These are phyloP conservation scores for Hemicentrotus pulcherrimus DNA, from an alignment of 35 echinoderm and acorn worm genomes.

Conservation along the genomic window DNA sequence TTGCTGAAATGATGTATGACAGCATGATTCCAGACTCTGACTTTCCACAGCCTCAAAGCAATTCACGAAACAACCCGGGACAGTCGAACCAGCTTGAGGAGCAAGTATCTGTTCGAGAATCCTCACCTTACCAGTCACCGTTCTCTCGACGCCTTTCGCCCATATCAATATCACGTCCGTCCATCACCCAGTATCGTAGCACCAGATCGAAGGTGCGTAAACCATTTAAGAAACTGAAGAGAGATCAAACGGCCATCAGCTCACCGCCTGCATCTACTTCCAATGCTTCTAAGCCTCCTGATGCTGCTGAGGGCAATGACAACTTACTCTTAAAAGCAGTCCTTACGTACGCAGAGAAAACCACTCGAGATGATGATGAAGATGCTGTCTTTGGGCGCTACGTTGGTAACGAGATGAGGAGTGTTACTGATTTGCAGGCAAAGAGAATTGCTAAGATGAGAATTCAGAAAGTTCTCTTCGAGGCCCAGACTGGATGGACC, in stretches of 20 bases:
- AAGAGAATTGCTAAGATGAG: conserved; percentile 47
- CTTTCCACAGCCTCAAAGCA: neutral
- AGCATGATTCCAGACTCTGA: neutral
- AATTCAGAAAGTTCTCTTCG: conserved; percentile 43
- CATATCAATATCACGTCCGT: neutral
- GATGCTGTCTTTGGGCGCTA: conserved; percentile 36
- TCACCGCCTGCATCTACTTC: neutral
- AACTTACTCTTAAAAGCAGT: conserved; percentile 20
- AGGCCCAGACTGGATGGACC: conserved; percentile 48
- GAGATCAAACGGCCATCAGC: neutral
- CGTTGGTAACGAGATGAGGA: conserved; percentile 46
- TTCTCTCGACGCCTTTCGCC: neutral
- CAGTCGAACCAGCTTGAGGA: neutral
- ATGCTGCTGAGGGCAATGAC: neutral
- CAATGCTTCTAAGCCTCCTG: neutral
- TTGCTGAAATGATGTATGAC: conserved; percentile 31
- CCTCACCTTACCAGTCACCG: conserved; percentile 20
- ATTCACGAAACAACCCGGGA: neutral
- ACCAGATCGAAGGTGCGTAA: neutral
- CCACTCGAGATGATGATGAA: conserved; percentile 23
- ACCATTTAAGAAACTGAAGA: conserved; percentile 36
- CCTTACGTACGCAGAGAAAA: conserved; percentile 8
- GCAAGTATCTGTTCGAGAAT: neutral
- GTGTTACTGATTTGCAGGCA: conserved; percentile 32
- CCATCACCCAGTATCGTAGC: conserved; percentile 3